These are phyloP conservation scores for Albula glossodonta DNA, from an alignment of 2,113 vertebrate genomes.

Conservation along the genomic window DNA sequence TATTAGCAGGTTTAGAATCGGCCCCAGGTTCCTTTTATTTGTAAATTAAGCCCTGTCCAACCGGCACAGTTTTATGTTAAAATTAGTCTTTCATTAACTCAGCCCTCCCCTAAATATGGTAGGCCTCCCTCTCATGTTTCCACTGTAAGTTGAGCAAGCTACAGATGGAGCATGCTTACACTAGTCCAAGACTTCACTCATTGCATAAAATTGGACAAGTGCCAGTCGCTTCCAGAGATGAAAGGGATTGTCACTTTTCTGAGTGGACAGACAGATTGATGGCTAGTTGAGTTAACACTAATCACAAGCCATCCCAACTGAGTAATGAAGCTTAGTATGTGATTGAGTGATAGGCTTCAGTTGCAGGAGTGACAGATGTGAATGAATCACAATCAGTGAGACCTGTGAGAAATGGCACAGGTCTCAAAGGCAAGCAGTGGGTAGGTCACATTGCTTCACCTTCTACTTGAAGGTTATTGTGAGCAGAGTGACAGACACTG, in stretches of 20 bases:
- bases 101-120: not conserved
- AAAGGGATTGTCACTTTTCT: conserved; percentile 44
- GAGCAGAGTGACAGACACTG: too few species aligned
- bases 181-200: not conserved
- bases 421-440: too few species aligned
- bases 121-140: conserved; percentile 23
- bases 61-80: conserved; percentile 48
- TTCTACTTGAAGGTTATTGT: too few species aligned
- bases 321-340: too few species aligned
- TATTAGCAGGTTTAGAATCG: conserved; percentile 48
- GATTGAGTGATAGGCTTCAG: not conserved
- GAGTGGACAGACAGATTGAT: conserved; percentile 38
- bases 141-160: conserved; percentile 35
- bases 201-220: conserved; percentile 32
- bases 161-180: not conserved
- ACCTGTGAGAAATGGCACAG: not conserved
- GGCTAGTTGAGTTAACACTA: conserved; percentile 41
- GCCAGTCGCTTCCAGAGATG: conserved; percentile 44
- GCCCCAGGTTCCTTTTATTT: conserved; percentile 48
- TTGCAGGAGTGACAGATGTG: not conserved
- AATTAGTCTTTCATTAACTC: conserved; percentile 55
- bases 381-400: not conserved
- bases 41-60: conserved; percentile 49
- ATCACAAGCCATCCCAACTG: not conserved
- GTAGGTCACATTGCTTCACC: too few species aligned